phyloP scores from a whole-genome alignment of 2,113 vertebrate species.

The Heterochromis multidens region DNA sequence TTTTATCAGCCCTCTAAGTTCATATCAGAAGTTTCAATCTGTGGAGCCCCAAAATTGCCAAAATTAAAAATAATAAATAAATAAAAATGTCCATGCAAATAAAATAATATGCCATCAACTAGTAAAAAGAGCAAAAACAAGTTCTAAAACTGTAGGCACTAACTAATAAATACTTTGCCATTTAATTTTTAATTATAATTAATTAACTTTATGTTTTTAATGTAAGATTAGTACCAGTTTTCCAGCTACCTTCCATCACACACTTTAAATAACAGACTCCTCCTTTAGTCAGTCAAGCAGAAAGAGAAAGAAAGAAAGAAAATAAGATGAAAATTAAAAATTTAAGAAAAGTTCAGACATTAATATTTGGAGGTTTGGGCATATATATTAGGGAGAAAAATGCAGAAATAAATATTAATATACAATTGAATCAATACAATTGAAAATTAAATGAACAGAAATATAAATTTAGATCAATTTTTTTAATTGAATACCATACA shows the following conservation, averaged over 20 bases:
- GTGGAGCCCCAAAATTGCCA: background rate
- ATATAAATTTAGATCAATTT: background rate
- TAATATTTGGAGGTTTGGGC: too few species aligned
- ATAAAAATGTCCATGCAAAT: too few species aligned
- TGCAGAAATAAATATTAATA: background rate
- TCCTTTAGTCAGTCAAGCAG: background rate
- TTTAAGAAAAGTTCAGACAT: background rate
- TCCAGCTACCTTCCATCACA: background rate
- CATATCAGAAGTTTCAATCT: too few species aligned
- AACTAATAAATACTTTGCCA: too few species aligned
- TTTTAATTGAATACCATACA: background rate
- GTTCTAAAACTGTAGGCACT: too few species aligned
- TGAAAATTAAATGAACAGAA: background rate
- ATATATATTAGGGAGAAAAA: too few species aligned
- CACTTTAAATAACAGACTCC: background rate
- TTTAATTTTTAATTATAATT: background rate
- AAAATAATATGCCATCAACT: too few species aligned
- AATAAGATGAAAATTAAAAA: background rate
- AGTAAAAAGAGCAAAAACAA: too few species aligned
- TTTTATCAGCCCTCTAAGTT: too few species aligned
- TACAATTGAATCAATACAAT: background rate
- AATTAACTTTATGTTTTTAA: background rate
- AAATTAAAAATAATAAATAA: background rate
- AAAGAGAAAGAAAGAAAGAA: background rate
- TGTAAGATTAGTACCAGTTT: background rate